A percentile compares a stretch with the other conserved stretches of the same genome.
phyloP scores from a whole-genome alignment of 1,140 invertebrate species.

The Lutraria rhynchaena region DNA sequence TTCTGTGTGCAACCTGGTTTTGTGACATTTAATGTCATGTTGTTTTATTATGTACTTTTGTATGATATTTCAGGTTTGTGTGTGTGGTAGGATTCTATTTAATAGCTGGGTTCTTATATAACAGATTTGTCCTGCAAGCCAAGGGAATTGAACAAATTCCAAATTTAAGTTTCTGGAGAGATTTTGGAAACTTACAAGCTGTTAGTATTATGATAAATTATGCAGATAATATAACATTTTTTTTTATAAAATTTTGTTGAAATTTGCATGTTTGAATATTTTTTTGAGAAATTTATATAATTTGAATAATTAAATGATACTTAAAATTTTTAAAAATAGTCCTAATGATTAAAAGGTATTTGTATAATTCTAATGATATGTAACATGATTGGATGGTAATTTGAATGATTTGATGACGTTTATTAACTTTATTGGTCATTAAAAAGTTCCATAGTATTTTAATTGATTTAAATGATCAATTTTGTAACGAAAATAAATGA shows the following conservation, averaged over 20 bases:
- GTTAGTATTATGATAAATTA: too few species aligned
- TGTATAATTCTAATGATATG: too few species aligned
- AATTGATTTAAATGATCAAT: background rate
- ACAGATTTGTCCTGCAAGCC: slow-evolving; percentile 79
- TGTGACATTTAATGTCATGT: background rate
- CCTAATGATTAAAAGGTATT: too few species aligned
- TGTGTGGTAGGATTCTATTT: slow-evolving; percentile 76
- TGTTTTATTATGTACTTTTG: slow-evolving; percentile 1
- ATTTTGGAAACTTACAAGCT: slow-evolving; percentile 82
- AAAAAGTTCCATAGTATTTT: background rate
- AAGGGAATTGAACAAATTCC: slow-evolving; percentile 82
- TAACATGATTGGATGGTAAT: too few species aligned
- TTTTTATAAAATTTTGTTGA: too few species aligned
- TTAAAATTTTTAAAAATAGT: too few species aligned
- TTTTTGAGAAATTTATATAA: too few species aligned
- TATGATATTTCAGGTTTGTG: slow-evolving; percentile 74
- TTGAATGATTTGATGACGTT: background rate
- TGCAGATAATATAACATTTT: too few species aligned
- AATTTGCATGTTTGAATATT: too few species aligned
- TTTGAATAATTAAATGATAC: too few species aligned
- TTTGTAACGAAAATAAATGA: background rate
- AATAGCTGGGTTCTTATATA: slow-evolving; percentile 79
- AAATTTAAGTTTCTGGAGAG: slow-evolving; percentile 81
- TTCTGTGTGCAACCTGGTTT: too few species aligned
- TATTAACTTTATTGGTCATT: background rate